phyloP scores from a whole-genome alignment of 2,797 vertebrate species.

The Lutjanus argentimaculatus region DNA sequence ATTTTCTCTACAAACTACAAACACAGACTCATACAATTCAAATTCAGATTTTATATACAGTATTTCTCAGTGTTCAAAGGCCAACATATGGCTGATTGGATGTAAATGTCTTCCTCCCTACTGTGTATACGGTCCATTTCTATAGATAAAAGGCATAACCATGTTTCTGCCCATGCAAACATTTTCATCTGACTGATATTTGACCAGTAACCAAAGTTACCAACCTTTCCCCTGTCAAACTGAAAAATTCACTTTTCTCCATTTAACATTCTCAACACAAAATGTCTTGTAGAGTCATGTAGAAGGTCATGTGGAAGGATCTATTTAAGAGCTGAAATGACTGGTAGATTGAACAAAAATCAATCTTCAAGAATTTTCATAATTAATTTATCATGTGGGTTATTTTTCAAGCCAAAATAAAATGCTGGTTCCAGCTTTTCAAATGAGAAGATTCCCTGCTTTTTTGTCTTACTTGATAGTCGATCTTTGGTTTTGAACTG shows the following conservation, averaged over 20 bases:
- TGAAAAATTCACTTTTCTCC: background rate
- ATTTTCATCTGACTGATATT: constrained; percentile 3
- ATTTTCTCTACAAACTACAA: constrained; percentile 38
- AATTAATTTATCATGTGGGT: background rate
- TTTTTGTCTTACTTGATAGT: background rate
- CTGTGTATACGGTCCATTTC: background rate
- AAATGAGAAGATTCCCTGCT: background rate
- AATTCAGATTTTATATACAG: constrained; percentile 26
- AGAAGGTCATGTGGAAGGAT: background rate
- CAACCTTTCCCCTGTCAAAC: background rate
- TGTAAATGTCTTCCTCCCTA: background rate
- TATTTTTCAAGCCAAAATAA: background rate
- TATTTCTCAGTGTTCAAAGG: constrained; percentile 12
- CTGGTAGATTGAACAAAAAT: background rate
- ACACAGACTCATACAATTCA: constrained; percentile 42
- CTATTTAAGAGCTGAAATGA: background rate
- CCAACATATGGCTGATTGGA: constrained; percentile 15
- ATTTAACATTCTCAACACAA: background rate
- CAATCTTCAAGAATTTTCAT: background rate
- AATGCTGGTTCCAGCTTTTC: background rate
- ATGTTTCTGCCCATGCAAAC: constrained; percentile 14
- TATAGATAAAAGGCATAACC: background rate
- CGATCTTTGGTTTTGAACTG: background rate
- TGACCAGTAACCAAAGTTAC: background rate
- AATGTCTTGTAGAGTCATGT: background rate